Base-by-base conservation (phyloP, 1,140 invertebrate species). In the Drosophila trapezifrons region DNA sequence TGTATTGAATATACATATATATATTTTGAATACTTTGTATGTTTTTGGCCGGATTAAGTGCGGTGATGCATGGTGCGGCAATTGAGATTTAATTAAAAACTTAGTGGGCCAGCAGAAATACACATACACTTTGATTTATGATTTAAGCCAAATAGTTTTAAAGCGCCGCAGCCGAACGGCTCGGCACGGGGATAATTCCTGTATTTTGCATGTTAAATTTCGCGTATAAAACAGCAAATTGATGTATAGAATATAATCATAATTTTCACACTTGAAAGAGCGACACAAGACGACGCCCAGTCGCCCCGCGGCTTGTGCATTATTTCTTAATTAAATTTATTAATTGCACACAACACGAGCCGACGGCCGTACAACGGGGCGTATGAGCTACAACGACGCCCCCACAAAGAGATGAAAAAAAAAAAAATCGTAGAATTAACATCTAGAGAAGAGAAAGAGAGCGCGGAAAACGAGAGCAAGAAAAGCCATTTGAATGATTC, bases 321-420 rank as follows among this genome's bases (percentile, higher is more conserved):
- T 89, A 84, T 89, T 89, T 90, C 84, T 89, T 89, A 89, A 89
- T 89, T 89, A 89, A 89, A 90, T 89, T 89, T 89, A 89, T 89
- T 89, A 89, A 89, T 89, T 89, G 84, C 85, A 89, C 80, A 89
- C 80, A 89, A 78, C 84, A 84, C 78, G 84, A 76, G 78, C 63
- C 62, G 52, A 65, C 63, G 82, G 51, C 32, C 56, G 37, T 70
- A 75, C 75, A 82, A 81, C 78, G 73, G 54, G 70, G 81, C 82
- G 75, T 75, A 85, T 78, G 74, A 10, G 45, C 67, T 7, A 80
- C 64, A 56, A 47, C 60, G 38, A 29, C 73, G 73, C 73, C 54
- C 71, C 60, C 80, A 56, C 76, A 72, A 32, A 18, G 29, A 32
- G 47, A 40, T 32, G 17, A 18, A 70, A 71, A 66, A 45, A 65